These are phyloP conservation scores for Pantherophis guttatus DNA, from an alignment of 2,113 vertebrate species.

Conservation along the genomic window DNA sequence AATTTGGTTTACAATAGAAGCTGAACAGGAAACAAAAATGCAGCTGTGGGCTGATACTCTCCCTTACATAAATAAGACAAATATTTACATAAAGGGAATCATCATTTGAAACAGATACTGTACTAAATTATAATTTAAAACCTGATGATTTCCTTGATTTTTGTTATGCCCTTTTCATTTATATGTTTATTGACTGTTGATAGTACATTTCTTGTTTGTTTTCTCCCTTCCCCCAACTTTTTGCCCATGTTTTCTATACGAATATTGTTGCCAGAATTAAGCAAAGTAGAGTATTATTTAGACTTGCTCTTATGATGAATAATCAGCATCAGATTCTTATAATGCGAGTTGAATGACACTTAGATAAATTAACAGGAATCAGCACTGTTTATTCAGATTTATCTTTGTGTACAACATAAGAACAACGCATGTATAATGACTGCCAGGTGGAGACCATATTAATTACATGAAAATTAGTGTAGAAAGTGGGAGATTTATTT, in stretches of 20 bases:
- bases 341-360: constrained; percentile 25
- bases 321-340: constrained; percentile 19
- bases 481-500: not conserved
- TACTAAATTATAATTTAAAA: not conserved
- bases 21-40: constrained; percentile 28
- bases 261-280: not conserved
- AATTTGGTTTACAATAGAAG: constrained; percentile 26
- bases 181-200: constrained; percentile 14
- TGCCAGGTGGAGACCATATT: constrained; percentile 3
- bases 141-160: constrained; percentile 8
- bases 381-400: constrained; percentile 7
- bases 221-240: not conserved
- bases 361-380: constrained; percentile 9
- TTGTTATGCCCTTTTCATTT: constrained; percentile 22
- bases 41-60: not conserved
- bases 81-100: constrained; percentile 27
- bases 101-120: not conserved
- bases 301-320: constrained; percentile 21
- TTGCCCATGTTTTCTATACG: constrained; percentile 11
- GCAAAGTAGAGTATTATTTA: constrained; percentile 13
- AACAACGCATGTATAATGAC: constrained; percentile 3
- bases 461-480: not conserved
- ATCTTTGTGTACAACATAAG: not conserved
- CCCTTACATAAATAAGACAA: constrained; percentile 18
- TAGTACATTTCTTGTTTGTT: not conserved